phyloP scores from a whole-genome alignment of 2,113 vertebrate species.

The Festucalex cinctus region DNA sequence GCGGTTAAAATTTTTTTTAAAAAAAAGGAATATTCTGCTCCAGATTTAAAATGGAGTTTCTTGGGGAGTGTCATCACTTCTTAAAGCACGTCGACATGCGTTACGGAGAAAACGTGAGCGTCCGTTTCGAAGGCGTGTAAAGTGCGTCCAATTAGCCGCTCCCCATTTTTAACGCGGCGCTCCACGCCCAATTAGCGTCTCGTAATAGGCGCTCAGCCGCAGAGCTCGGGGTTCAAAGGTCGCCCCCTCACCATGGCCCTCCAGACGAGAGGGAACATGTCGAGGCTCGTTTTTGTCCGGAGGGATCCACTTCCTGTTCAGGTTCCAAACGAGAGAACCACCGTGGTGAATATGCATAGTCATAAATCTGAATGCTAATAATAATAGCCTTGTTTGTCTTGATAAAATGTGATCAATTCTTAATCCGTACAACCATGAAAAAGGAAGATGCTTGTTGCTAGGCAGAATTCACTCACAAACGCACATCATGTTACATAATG shows the following conservation, averaged over 20 bases:
- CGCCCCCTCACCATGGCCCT: slow-evolving; percentile 10
- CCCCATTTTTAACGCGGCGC: slow-evolving; percentile 48
- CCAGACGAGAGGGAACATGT: slow-evolving; percentile 21
- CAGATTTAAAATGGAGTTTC: background rate
- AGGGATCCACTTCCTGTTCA: background rate
- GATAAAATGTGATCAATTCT: too few relatives aligned
- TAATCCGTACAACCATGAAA: too few relatives aligned
- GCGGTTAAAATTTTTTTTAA: too few relatives aligned
- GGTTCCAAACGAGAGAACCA: background rate
- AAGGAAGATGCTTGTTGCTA: too few relatives aligned
- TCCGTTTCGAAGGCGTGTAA: slow-evolving; percentile 14
- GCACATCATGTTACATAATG: too few relatives aligned
- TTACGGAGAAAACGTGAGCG: slow-evolving; percentile 17
- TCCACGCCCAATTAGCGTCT: slow-evolving; percentile 60
- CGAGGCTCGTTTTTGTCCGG: background rate
- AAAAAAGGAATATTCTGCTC: background rate
- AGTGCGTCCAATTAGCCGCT: slow-evolving; percentile 40
- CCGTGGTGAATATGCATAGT: background rate
- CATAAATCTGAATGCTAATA: background rate
- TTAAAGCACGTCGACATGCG: background rate
- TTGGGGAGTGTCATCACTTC: background rate
- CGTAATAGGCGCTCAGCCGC: slow-evolving; percentile 56
- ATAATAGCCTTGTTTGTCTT: too few relatives aligned
- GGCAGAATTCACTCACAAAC: too few relatives aligned
- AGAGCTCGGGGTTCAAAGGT: slow-evolving; percentile 49